Percentiles rank a stretch among this genome's conserved stretches.
Evolutionary conservation across 2,888 invertebrate species (phyloP).

Genomic region (Synergus japonicus): DNA sequence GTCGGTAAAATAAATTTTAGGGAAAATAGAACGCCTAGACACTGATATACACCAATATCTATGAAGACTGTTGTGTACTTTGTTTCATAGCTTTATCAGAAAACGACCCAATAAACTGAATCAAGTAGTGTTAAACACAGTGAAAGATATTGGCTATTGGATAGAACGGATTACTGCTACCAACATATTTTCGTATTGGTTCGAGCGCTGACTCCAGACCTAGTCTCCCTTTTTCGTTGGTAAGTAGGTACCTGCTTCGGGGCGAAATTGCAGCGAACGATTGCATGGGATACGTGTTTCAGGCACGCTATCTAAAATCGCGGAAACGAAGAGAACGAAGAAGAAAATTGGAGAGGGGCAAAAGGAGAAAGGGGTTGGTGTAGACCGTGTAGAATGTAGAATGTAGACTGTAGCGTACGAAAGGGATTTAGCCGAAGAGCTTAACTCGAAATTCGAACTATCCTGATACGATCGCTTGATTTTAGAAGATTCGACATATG

Average conservation of each 20-base stretch:
- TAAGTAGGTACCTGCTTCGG: constrained; percentile 55
- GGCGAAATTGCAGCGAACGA: constrained; percentile 67
- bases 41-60: no score
- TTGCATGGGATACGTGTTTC: constrained; percentile 66
- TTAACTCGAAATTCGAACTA: constrained; percentile 40
- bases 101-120: constrained; percentile 24
- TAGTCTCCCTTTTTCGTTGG: constrained; percentile 50
- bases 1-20: no score
- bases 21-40: no score
- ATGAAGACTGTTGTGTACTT: neutral
- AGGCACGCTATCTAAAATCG: constrained; percentile 61
- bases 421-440: constrained; percentile 30
- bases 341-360: constrained; percentile 35
- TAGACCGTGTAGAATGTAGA: neutral
- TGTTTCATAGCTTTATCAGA: neutral
- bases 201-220: constrained; percentile 32
- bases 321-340: constrained; percentile 38
- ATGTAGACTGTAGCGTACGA: constrained; percentile 23
- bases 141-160: constrained; percentile 38
- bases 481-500: constrained; percentile 38
- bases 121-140: constrained; percentile 23
- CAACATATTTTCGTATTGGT: constrained; percentile 38
- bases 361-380: neutral
- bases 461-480: constrained; percentile 35
- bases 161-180: constrained; percentile 22